Conservation (phyloP, 2,888 invertebrate genomes). For the Drosophila algonquin region DNA sequence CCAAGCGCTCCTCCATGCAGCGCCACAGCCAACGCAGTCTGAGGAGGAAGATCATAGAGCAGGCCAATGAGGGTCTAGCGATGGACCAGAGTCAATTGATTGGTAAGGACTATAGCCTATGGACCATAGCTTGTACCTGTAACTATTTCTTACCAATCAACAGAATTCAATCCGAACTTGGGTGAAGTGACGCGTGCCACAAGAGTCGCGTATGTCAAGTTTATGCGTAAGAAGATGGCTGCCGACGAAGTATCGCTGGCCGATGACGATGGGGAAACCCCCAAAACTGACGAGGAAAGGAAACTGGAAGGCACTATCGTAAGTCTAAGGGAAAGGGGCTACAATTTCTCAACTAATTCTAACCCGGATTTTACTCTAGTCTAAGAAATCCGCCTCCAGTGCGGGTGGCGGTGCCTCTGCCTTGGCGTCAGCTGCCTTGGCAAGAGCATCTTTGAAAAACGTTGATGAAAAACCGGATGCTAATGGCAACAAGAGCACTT, state of each 20-base stretch:
- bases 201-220: slow-evolving; percentile 93
- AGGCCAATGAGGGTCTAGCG: slow-evolving; percentile 87
- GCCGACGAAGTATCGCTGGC: slow-evolving; percentile 83
- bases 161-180: slow-evolving; percentile 92
- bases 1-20: slow-evolving; percentile 88
- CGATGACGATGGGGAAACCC: slow-evolving; percentile 39
- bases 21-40: slow-evolving; percentile 89
- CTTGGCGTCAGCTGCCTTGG: slow-evolving; percentile 57
- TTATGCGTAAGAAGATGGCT: slow-evolving; percentile 90
- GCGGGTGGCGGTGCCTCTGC: slow-evolving; percentile 18
- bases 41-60: slow-evolving; percentile 88
- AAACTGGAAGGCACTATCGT: slow-evolving; percentile 55
- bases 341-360: too few relatives aligned
- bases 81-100: slow-evolving; percentile 90
- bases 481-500: slow-evolving; percentile 9
- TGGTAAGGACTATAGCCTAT: slow-evolving; percentile 83
- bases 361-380: slow-evolving; percentile 31
- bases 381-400: slow-evolving; percentile 39
- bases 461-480: slow-evolving; percentile 49
- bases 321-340: not conserved
- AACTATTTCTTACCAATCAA: not conserved
- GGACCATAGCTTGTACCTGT: too few relatives aligned
- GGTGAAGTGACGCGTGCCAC: slow-evolving; percentile 90
- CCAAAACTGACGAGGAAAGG: slow-evolving; percentile 42
- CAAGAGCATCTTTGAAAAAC: slow-evolving; percentile 62